Base-by-base conservation (phyloP, 2,113 vertebrate genomes). In the Balaeniceps rex region DNA sequence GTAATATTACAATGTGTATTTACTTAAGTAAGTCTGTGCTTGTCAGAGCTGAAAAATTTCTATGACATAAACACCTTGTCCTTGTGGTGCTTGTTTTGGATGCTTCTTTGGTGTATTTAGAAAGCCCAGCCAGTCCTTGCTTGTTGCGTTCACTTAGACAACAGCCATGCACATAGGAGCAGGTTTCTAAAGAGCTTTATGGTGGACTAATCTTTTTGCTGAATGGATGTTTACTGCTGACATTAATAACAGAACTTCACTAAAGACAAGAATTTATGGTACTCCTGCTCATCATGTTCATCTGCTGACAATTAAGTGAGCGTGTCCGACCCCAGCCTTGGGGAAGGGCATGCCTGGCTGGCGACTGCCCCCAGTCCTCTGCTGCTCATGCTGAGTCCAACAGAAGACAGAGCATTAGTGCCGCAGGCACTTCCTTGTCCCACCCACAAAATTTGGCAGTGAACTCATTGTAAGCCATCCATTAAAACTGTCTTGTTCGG, bases 111-210 rank as follows among this genome's bases (percentile, higher is more conserved):
- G 6, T 29, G 11, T 28, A 14, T 19, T 74, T 51, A 0, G 6
- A 83, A 85, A 88, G n/a, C 11, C 18, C 57, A 74, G 22, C 15
- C 28, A 64, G 72, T 21, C 9, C 14, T 72, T 22, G 10, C 10
- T 36, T 70, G 46, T 25, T 0, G 1, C 2, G 2, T 5, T n/a
- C 44, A 36, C 33, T 29, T 52, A 76, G 47, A 60, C 0, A 1
- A 71, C 42, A 68, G 57, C 51, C n/a, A 31, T 14, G 17, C 17
- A 17, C 24, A 47, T 0, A 12, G 46, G 7, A 71, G 31, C 12
- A 72, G 70, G 26, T 69, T 91, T 71, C 65, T 79, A 33, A 40
- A 61, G 65, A 71, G 65, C 49, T 89, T 79, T 55, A 11, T 36
- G 65, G 52, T 61, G 44, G 44, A 52, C 29, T 40, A 36, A 34